Evolutionary conservation across 2,888 invertebrate genomes (phyloP), one percentile per base, ranked within the genome.

Genomic region (Ectropis crepuscularia): DNA sequence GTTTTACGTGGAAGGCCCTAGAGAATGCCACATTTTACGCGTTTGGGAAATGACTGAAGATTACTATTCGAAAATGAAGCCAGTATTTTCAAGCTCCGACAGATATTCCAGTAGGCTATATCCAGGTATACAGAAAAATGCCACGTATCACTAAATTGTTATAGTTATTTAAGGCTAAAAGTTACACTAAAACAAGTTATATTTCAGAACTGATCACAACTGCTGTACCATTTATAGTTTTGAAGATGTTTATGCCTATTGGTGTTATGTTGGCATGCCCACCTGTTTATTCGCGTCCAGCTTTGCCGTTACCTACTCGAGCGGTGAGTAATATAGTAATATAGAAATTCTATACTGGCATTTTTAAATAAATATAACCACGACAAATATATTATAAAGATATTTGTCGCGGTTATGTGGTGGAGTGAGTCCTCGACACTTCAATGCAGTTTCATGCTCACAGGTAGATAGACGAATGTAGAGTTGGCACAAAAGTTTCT

Each of bases 241-340:
- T 91, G 67, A 91, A 89, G 74, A 90, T 90, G 89, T 83, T 72
- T 53, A 80, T 81, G 0, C 86, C 91, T 5, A 64, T 91, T 49
- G 73, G 79, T n/a, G 71, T 80, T 36, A 64, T 91, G 28, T 72
- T 91, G 63, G 81, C 86, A 0, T 85, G 89, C 61, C 86, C 90
- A n/a, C 79, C 86, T 6, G 73, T 88, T 9, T 92, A 92, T 53
- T 83, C 79, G 0, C 83, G 83, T 2, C 90, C 91, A n/a, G 82
- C 86, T 8, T 71, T 91, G 54, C 91, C 91, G 0, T 53, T 86
- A 42, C 89, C 87, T 28, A 74, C 89, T 9, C 82, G 86, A 76
- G 68, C 80, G 42, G 91, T 90, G 73, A 85, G 85, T 77, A 50
- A 53, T 54, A 51, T 10, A 48, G 6, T 7, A 12, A 47, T 9